phyloP scores from a whole-genome alignment of 92 coral and sea anemone species.

The Epizoanthus illoricatus region DNA sequence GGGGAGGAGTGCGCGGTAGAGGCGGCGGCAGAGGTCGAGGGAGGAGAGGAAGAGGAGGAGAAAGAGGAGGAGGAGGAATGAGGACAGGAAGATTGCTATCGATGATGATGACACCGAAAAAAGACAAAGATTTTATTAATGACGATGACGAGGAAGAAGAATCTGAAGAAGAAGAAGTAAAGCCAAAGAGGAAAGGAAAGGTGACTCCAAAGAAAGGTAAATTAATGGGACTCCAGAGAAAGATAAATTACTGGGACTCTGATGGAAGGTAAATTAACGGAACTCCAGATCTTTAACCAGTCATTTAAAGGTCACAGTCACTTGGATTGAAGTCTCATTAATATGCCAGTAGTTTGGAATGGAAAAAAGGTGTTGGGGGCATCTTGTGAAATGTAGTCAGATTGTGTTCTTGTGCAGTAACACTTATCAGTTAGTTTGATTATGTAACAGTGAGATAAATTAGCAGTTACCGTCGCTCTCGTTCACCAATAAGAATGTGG shows the following conservation, averaged over 20 bases:
- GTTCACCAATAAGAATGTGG: too few species aligned
- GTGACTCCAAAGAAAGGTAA: constrained; percentile 19
- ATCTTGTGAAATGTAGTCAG: too few species aligned
- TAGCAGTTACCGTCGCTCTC: too few species aligned
- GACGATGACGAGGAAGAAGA: constrained; percentile 21
- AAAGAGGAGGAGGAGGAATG: constrained; percentile 44
- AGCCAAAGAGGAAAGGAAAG: constrained; percentile 14
- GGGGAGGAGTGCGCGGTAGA: constrained; percentile 49
- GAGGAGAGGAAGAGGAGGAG: constrained; percentile 55
- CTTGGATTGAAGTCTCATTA: too few species aligned
- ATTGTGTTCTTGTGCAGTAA: too few species aligned
- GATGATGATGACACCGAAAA: constrained; percentile 15
- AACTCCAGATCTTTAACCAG: too few species aligned
- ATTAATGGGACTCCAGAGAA: background rate
- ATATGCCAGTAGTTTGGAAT: too few species aligned
- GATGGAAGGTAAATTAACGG: background rate
- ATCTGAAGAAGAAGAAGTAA: constrained; percentile 10
- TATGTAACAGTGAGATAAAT: too few species aligned
- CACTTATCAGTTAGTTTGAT: too few species aligned
- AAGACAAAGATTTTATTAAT: constrained; percentile 8
- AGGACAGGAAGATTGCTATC: background rate
- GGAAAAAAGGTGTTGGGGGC: too few species aligned
- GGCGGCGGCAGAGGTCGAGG: constrained; percentile 43
- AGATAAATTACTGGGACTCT: constrained; percentile 1
- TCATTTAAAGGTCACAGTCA: too few species aligned